phyloP scores from a whole-genome alignment of 2,797 vertebrate genomes.

The Trachops cirrhosus region DNA sequence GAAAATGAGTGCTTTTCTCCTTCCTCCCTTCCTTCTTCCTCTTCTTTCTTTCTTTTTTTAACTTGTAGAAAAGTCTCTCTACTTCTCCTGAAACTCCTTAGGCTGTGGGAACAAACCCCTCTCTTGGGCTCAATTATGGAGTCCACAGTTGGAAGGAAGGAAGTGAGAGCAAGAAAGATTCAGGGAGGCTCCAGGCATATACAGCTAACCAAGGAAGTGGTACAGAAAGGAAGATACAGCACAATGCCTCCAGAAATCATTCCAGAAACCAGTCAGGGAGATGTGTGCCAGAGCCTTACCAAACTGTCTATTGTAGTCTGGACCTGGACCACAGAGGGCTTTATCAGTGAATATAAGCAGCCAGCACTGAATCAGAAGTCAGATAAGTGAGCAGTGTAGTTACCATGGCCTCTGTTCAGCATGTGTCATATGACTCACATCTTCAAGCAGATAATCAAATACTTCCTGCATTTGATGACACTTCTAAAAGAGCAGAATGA shows the following conservation, averaged over 20 bases:
- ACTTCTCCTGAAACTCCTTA: constrained; percentile 30
- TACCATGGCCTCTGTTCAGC: too few relatives aligned
- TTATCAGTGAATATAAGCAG: neutral
- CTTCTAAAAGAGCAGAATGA: neutral
- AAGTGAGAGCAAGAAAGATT: constrained; percentile 31
- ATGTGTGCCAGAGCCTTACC: neutral
- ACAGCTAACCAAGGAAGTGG: neutral
- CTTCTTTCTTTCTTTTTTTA: neutral
- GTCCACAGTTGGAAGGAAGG: neutral
- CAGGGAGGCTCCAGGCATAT: constrained; percentile 32
- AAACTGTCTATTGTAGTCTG: neutral
- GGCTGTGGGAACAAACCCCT: constrained; percentile 1
- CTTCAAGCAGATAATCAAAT: constrained; percentile 4
- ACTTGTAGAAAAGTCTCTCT: constrained; percentile 30
- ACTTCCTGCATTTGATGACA: neutral
- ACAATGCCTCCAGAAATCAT: constrained; percentile 28
- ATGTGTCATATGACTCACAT: neutral
- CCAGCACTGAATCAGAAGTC: accelerated
- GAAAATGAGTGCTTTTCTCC: neutral
- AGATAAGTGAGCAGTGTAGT: accelerated
- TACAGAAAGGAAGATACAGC: neutral
- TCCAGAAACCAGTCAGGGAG: neutral
- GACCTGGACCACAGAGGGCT: neutral
- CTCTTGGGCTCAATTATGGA: constrained; percentile 57
- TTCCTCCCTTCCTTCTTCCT: neutral